Base-by-base conservation (phyloP, 2,113 vertebrate genomes). In the Leptodactylus fuscus region DNA sequence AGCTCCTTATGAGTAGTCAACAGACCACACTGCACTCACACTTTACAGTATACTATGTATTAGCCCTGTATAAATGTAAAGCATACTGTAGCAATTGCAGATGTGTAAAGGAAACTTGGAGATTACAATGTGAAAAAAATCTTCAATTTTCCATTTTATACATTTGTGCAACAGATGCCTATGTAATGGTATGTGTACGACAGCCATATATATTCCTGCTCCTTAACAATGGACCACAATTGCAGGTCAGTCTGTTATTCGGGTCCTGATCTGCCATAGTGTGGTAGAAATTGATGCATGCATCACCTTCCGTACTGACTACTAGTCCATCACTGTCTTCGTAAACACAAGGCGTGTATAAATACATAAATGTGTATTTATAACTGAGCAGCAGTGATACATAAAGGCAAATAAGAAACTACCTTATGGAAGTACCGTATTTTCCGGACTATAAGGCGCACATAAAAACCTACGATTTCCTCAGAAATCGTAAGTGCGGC, bases 1-100 rank as follows among this genome's bases (percentile, higher is more conserved):
- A 73, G n/a, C n/a, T n/a, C 81, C 65, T n/a, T 82, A 78, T 18
- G 16, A 32, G 20, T 32, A 77, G 73, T 29, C n/a, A 48, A 48
- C 27, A 10, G 2, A 15, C 20, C 38, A 58, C 32, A 27, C 29
- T 58, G 46, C 44, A 79, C 55, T 70, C 29, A 85, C 34, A 55
- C 75, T 24, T 44, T 44, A 44, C 32, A 49, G 51, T 53, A 32
- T 67, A 36, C 41, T 79, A 70, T 48, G 44, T 70, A 53, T 11
- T 29, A 11, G 29, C 51, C 74, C 67, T 69, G 38, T 65, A 34
- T 78, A 44, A 41, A 67, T 46, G 51, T 48, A 76, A 20, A 85
- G 38, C n/a, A n/a, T 48, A 46, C 49, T 53, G 38, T 62, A 69
- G 67, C 58, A 51, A 69, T 78, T 55, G 38, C 29, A 78, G 53